Evolutionary conservation across 2,113 vertebrate genomes (phyloP), one percentile per base, ranked within the genome.

Genomic region (Onychostruthus taczanowskii): DNA sequence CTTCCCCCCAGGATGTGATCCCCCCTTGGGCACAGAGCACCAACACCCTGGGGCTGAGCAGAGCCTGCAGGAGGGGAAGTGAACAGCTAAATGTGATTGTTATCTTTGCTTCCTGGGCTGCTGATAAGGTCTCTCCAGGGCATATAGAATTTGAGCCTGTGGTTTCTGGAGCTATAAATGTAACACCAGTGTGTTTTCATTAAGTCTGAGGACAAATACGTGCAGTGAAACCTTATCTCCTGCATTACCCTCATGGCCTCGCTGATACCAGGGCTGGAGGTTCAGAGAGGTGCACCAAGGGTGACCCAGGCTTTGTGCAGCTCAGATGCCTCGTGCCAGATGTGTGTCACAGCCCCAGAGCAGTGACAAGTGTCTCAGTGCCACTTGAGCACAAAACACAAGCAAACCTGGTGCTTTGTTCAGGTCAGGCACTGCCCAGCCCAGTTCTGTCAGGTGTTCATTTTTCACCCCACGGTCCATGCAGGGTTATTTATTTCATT

Each of bases 171-270:
- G 76, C 92, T 96, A n/a, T 90, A 68, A 93, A 88, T 50, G 55
- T 90, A 80, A 76, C 92, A 44, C 90, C 68, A 7, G 55, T 24
- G 75, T 95, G 63, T 94, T 96, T 95, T 95, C 90, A 93, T 95
- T 90, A 95, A 88, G 46, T 76, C 90, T 84, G 75, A 77, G 85
- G 90, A 95, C 79, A 90, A 92, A 92, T 47, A 17, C 0, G 0
- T 73, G 55, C 67, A 43, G 33, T 75, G 92, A 94, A 95, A 94
- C 76, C 67, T 94, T 77, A 90, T 70, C 86, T 55, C 19, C 31
- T 43, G 19, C 64, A 18, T 93, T 93, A 43, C 87, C 82, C 87
- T 62, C 20, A 83, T 35, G 90, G 67, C 35, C 89, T 50, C 6
- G 12, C 28, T 0, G 37, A 11, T 30, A 16, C 0, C 1, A 30